A percentile compares a stretch with the other conserved stretches of the same genome.
Evolutionary conservation across 2,888 invertebrate species (phyloP).

Genomic region (Epirrita christyi): DNA sequence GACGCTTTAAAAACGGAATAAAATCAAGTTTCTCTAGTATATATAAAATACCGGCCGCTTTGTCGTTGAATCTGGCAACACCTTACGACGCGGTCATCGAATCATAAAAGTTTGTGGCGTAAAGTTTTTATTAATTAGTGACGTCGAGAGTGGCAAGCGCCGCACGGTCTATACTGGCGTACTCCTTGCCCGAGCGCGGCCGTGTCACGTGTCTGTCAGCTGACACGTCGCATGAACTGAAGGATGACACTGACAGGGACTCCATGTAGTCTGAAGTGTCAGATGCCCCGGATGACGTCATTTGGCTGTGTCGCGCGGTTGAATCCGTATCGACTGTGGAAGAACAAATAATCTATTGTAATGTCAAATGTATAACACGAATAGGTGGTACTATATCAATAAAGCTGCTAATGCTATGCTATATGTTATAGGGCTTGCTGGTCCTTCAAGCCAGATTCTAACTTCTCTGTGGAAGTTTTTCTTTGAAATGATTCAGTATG

Average conservation of each 20-base stretch:
- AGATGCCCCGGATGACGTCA: slow-evolving; percentile 88
- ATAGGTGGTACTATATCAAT: too few species aligned
- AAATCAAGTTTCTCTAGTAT: too few species aligned
- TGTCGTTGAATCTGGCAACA: slow-evolving; percentile 11
- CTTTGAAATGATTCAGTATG: too few species aligned
- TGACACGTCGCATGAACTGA: slow-evolving; percentile 86
- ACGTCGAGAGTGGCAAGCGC: slow-evolving; percentile 47
- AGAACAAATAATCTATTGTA: background rate
- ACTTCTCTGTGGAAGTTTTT: too few species aligned
- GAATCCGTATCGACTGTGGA: slow-evolving; percentile 74
- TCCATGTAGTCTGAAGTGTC: slow-evolving; percentile 91
- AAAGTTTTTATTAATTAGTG: slow-evolving; percentile 20
- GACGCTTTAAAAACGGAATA: background rate
- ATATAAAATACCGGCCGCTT: background rate
- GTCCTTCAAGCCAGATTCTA: too few species aligned
- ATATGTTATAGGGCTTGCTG: too few species aligned
- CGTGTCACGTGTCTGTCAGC: slow-evolving; percentile 77
- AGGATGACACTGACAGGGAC: slow-evolving; percentile 88
- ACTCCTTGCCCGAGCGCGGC: slow-evolving; percentile 77
- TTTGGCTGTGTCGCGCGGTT: slow-evolving; percentile 81
- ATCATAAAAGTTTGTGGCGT: slow-evolving; percentile 10
- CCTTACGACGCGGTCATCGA: slow-evolving; percentile 13
- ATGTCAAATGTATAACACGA: too few species aligned
- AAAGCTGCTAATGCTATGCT: too few species aligned
- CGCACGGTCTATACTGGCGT: slow-evolving; percentile 71